These are phyloP conservation scores for Acanthaster planci DNA, from an alignment of 35 echinoderm and acorn worm genomes.

Conservation along the genomic window DNA sequence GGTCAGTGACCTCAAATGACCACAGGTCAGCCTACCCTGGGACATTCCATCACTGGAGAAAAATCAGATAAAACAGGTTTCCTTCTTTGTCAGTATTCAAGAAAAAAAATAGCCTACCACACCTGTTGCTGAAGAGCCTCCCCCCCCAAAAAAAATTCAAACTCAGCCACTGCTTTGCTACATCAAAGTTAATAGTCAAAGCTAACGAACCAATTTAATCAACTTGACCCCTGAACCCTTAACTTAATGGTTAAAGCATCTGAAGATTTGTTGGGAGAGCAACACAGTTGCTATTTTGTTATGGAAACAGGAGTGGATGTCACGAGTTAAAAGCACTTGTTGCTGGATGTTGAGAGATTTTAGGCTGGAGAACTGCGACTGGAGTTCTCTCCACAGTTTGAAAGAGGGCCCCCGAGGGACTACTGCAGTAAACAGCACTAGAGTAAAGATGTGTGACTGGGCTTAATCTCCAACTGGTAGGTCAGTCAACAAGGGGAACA, in stretches of 20 bases:
- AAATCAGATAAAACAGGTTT: conserved; percentile 14
- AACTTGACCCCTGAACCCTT: conserved; percentile 10
- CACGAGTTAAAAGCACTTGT: not conserved
- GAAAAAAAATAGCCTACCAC: not conserved
- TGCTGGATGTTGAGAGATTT: not conserved
- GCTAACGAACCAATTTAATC: conserved; percentile 23
- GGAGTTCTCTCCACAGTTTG: not conserved
- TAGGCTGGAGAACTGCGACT: not conserved
- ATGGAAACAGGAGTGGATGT: not conserved
- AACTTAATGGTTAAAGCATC: not conserved
- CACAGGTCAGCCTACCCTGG: not conserved
- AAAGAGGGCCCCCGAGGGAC: not conserved
- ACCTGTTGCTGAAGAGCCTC: not conserved
- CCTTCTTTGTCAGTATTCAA: not conserved
- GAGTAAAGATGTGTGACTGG: not conserved
- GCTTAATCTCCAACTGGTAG: no score
- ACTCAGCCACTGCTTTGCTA: not conserved
- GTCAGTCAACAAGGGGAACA: no score
- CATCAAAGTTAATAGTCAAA: not conserved
- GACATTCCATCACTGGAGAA: not conserved
- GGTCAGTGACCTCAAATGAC: no score
- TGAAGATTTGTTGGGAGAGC: not conserved
- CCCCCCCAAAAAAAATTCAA: not conserved
- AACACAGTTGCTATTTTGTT: not conserved
- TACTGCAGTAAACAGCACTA: not conserved